Conservation (phyloP, 2,888 invertebrate genomes). For the Ormyrus nitidulus region DNA sequence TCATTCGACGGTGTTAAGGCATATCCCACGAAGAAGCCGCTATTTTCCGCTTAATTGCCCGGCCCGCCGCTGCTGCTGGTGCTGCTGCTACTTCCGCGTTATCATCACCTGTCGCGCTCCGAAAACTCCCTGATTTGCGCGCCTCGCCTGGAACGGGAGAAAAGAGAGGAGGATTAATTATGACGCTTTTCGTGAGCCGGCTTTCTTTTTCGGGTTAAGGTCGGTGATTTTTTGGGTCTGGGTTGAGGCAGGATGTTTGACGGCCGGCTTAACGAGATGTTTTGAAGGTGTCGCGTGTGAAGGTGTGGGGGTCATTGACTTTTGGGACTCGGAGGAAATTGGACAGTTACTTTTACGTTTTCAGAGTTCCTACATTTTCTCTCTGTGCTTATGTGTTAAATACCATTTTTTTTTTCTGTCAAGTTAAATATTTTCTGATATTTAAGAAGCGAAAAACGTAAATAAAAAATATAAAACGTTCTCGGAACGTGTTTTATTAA, state of each 20-base stretch:
- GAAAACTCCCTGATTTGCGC: not conserved
- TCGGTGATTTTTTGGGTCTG: not conserved
- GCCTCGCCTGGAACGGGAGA: not conserved
- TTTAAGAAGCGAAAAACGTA: too few relatives aligned
- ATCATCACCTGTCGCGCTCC: not conserved
- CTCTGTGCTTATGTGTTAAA: too few relatives aligned
- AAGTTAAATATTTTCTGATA: too few relatives aligned
- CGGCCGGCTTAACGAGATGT: not conserved
- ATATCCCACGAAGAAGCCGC: not conserved
- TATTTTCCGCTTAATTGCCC: conserved; percentile 13
- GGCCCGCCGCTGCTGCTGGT: not conserved
- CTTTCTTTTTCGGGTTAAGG: conserved; percentile 7
- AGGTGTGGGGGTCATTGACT: not conserved
- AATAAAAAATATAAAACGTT: too few relatives aligned
- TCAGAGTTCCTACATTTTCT: too few relatives aligned
- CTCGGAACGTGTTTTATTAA: too few relatives aligned
- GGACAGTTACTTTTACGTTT: not conserved
- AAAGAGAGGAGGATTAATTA: not conserved
- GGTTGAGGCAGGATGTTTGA: not conserved
- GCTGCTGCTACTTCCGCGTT: not conserved
- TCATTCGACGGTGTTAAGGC: too few relatives aligned
- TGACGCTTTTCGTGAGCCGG: not conserved
- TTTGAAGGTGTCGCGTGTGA: not conserved
- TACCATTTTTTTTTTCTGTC: too few relatives aligned
- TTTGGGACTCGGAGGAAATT: not conserved